A percentile compares a stretch with the other conserved stretches of the same genome.
Conservation (phyloP, 92 coral and sea anemone species). For the Porites rus region DNA sequence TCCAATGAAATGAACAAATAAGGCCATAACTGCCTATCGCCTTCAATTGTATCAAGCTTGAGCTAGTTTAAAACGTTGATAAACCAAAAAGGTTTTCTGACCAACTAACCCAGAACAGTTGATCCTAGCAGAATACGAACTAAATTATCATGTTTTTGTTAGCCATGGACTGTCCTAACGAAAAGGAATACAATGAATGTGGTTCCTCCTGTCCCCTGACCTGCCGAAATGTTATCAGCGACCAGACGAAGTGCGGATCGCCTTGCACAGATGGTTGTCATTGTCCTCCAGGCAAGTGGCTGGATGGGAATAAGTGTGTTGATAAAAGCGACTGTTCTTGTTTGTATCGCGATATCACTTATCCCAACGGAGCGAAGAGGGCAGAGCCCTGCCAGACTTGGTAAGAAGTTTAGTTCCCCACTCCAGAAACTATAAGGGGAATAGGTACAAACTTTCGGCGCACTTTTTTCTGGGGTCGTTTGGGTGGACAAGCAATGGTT, state of each 20-base stretch:
- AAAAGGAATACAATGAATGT: conserved; percentile 73
- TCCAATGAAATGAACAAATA: too few relatives aligned
- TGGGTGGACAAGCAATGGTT: too few relatives aligned
- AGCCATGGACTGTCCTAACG: conserved; percentile 79
- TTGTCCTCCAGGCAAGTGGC: conserved; percentile 86
- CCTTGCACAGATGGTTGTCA: conserved; percentile 91
- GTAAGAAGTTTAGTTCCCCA: conserved; percentile 28
- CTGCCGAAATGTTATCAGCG: conserved; percentile 86
- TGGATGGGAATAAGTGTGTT: conserved; percentile 83
- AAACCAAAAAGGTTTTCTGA: too few relatives aligned
- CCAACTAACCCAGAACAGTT: too few relatives aligned
- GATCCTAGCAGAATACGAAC: too few relatives aligned
- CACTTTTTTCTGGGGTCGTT: too few relatives aligned
- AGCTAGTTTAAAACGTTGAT: too few relatives aligned
- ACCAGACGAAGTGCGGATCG: conserved; percentile 73
- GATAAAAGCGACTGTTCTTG: conserved; percentile 81
- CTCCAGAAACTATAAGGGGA: too few relatives aligned
- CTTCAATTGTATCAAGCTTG: too few relatives aligned
- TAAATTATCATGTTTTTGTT: too few relatives aligned
- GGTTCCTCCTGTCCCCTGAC: conserved; percentile 86
- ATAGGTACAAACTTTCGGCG: too few relatives aligned
- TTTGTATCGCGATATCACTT: conserved; percentile 68
- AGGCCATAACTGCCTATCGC: too few relatives aligned
- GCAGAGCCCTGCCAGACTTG: conserved; percentile 78
- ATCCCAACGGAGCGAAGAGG: conserved; percentile 67